Evolutionary conservation across 2,113 vertebrate genomes (phyloP), one percentile per base, ranked within the genome.

Genomic region (Heptranchias perlo): DNA sequence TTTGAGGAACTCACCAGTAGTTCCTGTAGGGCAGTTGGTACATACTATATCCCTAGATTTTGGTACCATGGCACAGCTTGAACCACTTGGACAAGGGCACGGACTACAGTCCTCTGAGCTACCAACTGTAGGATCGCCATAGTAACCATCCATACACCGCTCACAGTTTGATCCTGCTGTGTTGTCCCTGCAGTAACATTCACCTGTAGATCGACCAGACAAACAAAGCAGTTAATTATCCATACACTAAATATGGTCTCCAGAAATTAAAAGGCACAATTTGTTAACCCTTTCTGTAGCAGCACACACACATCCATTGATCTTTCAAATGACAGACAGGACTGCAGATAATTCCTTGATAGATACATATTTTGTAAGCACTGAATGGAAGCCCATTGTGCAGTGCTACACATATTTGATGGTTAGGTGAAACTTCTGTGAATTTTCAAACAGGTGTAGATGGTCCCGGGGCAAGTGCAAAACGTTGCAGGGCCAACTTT

Each of bases 21-120:
- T 99, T 49, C 99, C 99, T 0, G 97, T 28, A 0, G 99, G 99
- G 96, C 99, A 99, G 97, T 98, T 99, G 97, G 99, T 99, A 96
- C 99, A 99, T 78, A 99, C 99, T 96, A 99, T 98, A 97, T 99
- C 99, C 96, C 97, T 98, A 0, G 98, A 99, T 96, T 97, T 98
- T 28, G 98, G 99, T 31, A 99, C 98, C 0, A 98, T 87, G 0
- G 99, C 99, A 96, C 99, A 99, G 96, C 98, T 99, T 0, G 99
- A 98, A 54, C 97, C 97, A 0, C 98, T 97, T 0, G 99, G 99
- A 95, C 99, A 99, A 0, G 99, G 99, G 73, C 99, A 99, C 0
- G 98, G 97, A 96, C 98, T 97, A 96, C 99, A 99, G 97, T 99
- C 99, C 0, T 96, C 96, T 0, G 98, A 73, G 0, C 97, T 98